Base-by-base conservation (phyloP, 2,113 vertebrate species). In the Parus major region DNA sequence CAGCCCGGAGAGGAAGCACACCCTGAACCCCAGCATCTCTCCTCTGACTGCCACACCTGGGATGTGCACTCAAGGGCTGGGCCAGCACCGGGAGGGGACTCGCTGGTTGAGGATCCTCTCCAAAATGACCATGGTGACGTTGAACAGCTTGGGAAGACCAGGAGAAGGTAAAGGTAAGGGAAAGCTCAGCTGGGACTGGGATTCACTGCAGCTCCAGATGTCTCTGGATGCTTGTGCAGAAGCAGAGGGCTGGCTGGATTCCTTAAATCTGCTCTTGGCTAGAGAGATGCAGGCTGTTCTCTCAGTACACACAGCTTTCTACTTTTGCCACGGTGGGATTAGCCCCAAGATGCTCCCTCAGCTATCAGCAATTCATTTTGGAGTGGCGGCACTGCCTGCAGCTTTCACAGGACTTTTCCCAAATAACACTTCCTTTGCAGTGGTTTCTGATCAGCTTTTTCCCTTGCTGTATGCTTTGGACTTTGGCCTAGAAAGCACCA, bases 21-120 rank as follows among this genome's bases (percentile, higher is more conserved):
- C 64, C 86, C 95, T 41, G 41, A 94, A 83, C 64, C 35, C 86
- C 83, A 42, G 88, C 29, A 18, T 52, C 92, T 86, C 75, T 92
- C 16, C 81, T 94, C 93, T 12, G 60, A 87, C 82, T 95, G 96
- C 90, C 96, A 92, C 96, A 88, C 90, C 90, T 92, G 90, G 63
- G 86, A 96, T 4, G 19, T 22, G 76, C 6, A 23, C 39, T 57
- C 23, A 18, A 70, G 94, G 92, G 88, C 90, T 1, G 68, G 83
- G 89, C 46, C 68, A 77, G 89, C 86, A 66, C 28, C 3, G 2
- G 78, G 59, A 89, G 42, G 75, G 27, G n/a, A 50, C 52, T 75
- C 8, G 0, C 35, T 50, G 49, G 27, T 47, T 3, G 6, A 86
- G 63, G 47, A 84, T 47, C 44, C 0, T 1, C n/a, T 70, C 81